Percentiles rank a stretch among this genome's conserved stretches.
phyloP scores from a whole-genome alignment of 2,888 invertebrate species.

The Caenorhabditis sp. region DNA sequence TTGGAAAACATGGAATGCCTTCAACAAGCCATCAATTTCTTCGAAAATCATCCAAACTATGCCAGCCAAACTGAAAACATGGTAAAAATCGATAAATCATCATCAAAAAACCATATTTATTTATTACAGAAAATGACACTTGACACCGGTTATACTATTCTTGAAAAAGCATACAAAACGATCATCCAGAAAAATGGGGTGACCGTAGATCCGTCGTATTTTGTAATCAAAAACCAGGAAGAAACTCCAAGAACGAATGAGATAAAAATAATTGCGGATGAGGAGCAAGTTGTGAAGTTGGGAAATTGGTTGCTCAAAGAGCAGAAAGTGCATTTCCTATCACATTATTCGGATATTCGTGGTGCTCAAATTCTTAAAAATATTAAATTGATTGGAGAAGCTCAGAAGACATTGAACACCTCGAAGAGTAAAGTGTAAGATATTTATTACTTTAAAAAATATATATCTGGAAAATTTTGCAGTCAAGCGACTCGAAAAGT shows the following conservation, averaged over 20 bases:
- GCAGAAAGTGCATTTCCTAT: conserved; percentile 43
- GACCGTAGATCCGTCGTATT: conserved; percentile 35
- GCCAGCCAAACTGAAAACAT: conserved; percentile 55
- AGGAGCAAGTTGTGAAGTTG: conserved; percentile 44
- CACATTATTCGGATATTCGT: conserved; percentile 48
- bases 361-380: conserved; percentile 44
- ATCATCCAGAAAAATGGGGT: conserved; percentile 49
- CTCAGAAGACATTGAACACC: conserved; percentile 23
- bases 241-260: conserved; percentile 38
- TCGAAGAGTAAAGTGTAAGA: conserved; percentile 25
- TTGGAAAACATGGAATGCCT: conserved; percentile 68
- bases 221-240: conserved; percentile 11
- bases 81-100: conserved; percentile 22
- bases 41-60: conserved; percentile 52
- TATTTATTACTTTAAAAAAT: neutral
- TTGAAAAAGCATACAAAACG: conserved; percentile 65
- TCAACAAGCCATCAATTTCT: conserved; percentile 60
- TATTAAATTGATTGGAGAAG: conserved; percentile 36
- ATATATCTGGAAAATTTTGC: neutral
- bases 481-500: conserved; percentile 17
- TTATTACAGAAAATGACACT: conserved; percentile 62
- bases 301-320: conserved; percentile 53
- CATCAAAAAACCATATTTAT: neutral
- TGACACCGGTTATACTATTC: conserved; percentile 60
- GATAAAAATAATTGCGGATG: conserved; percentile 36